Base-by-base conservation (phyloP, 1,140 invertebrate genomes). In the Pectinophora gossypiella region DNA sequence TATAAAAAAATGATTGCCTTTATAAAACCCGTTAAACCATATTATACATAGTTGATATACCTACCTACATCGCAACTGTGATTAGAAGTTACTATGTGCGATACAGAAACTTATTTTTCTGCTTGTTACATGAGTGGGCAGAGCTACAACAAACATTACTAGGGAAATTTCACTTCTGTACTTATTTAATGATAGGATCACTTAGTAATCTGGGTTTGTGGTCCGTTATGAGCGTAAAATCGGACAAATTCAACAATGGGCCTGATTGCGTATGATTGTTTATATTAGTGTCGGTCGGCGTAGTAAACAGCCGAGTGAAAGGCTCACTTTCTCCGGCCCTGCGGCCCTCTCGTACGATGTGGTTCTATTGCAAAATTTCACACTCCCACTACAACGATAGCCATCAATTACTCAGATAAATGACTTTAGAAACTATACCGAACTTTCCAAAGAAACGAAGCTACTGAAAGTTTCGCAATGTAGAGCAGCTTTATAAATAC, bases 261-360 rank as follows among this genome's bases (percentile, higher is more conserved):
- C 38, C 55, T 64, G 51, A 62, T 68, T 67, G 54, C 54, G 61
- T 68, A 64, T 70, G 59, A 74, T 77, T 74, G 70, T 77, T 78
- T 69, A 66, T 72, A 75, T 75, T 67, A 70, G 68, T 64, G 52
- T 20, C 64, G 54, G 57, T 48, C 54, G 61, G 50, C 35, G 19
- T 57, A 49, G 61, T 57, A 64, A 56, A 43, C 59, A 59, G 22
- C 52, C 46, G 59, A 83, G 82, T 76, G 79, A 85, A 82, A 83
- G 79, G 74, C 67, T 51, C 43, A 72, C 82, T 85, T 85, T 85
- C 82, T 76, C 76, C 64, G 66, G 73, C 82, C 79, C 82, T 83
- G 44, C 63, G 72, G 77, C 76, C 76, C 79, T 82, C 60, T 54
- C 45, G 48, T 52, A 65, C 58, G 63, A 72, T 66, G 49, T 62